Conservation (phyloP, 2,797 vertebrate species). For the Thunnus albacares region DNA sequence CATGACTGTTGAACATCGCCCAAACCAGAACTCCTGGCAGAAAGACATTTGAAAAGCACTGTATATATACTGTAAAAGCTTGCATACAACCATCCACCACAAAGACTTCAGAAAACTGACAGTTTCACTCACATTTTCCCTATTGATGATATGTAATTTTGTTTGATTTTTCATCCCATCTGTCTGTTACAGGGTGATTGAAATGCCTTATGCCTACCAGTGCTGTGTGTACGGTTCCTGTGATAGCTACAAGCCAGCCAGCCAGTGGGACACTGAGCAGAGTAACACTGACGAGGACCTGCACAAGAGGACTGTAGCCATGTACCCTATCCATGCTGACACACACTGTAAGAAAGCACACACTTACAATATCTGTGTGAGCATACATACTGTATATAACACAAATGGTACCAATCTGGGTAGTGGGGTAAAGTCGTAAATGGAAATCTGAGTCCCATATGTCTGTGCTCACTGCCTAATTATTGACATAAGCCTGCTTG, state of each 20-base stretch:
- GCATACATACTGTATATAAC: background rate
- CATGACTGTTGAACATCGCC: slow-evolving; percentile 43
- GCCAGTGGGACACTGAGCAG: slow-evolving; percentile 88
- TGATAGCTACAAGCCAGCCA: slow-evolving; percentile 85
- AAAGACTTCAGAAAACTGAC: background rate
- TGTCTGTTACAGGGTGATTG: slow-evolving; percentile 88
- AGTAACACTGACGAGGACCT: slow-evolving; percentile 88
- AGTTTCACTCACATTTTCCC: background rate
- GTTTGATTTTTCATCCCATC: background rate
- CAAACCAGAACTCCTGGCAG: slow-evolving; percentile 44
- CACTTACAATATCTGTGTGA: background rate
- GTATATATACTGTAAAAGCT: slow-evolving; percentile 1
- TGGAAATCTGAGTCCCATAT: slow-evolving; percentile 35
- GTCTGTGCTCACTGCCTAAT: slow-evolving; percentile 21
- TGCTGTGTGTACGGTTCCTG: slow-evolving; percentile 94
- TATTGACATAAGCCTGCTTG: slow-evolving; percentile 48
- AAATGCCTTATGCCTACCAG: slow-evolving; percentile 96
- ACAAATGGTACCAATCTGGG: background rate
- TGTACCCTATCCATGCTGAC: slow-evolving; percentile 89
- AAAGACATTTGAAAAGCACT: slow-evolving; percentile 23
- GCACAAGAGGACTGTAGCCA: slow-evolving; percentile 87
- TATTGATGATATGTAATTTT: too few relatives aligned
- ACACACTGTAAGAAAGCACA: slow-evolving; percentile 88
- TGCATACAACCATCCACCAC: background rate
- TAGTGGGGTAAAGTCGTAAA: background rate